phyloP scores from a whole-genome alignment of 1,140 invertebrate species.

The Sitobion miscanthi region DNA sequence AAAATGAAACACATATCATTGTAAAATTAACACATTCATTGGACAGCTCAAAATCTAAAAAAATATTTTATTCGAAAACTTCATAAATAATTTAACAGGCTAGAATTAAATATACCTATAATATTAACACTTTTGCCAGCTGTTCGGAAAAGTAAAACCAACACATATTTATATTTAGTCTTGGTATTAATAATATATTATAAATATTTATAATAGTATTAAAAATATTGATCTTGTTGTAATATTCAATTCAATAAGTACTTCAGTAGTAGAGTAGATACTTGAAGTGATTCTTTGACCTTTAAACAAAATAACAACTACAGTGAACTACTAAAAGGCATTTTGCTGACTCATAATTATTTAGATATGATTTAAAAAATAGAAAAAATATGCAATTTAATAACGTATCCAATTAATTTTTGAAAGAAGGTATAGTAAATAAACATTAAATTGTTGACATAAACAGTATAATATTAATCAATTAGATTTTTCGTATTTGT shows the following conservation, averaged over 20 bases:
- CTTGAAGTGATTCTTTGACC: conserved; percentile 23
- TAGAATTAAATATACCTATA: too few relatives aligned
- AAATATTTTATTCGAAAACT: too few relatives aligned
- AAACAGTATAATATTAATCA: neutral
- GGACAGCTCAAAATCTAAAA: too few relatives aligned
- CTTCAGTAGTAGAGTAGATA: neutral
- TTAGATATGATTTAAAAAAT: neutral
- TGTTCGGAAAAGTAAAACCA: too few relatives aligned
- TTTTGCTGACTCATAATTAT: neutral
- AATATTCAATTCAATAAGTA: neutral
- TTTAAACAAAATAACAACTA: conserved; percentile 10
- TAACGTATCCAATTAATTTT: neutral
- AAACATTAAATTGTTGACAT: conserved; percentile 7
- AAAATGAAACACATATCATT: too few relatives aligned
- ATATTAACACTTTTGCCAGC: too few relatives aligned
- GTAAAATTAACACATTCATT: too few relatives aligned
- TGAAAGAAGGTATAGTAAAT: neutral
- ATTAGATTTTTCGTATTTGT: neutral
- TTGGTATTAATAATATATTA: neutral
- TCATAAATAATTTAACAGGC: too few relatives aligned
- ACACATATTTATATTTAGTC: neutral
- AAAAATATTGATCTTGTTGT: neutral
- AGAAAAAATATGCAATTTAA: neutral
- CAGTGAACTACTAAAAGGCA: neutral
- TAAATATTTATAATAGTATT: neutral